Base-by-base conservation (phyloP, 1,140 invertebrate genomes). In the Macrosteles quadrilineatus region DNA sequence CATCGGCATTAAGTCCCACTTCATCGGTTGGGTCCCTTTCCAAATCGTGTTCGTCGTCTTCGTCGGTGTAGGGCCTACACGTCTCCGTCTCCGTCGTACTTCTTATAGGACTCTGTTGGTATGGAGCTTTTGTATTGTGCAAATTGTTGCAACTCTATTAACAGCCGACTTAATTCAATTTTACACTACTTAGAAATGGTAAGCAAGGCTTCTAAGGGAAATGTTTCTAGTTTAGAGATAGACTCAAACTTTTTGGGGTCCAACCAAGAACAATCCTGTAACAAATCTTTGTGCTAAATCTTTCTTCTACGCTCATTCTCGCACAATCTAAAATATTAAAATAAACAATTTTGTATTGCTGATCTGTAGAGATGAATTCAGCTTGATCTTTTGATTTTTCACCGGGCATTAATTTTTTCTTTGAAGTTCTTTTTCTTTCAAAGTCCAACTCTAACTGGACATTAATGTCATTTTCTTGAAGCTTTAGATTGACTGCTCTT, bases 111-210 rank as follows among this genome's bases (percentile, higher is more conserved):
- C 36, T 19, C 36, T 40, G 36, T 25, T 31, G 21, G 14, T 32
- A 32, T 30, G n/a, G 19, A 17, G 30, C 31, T 65, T 14, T 36
- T 3, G n/a, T 36, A 30, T 36, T 68, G 19, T 70, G 21, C 63
- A 69, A 68, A 68, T 19, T 70, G 63, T 36, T 19, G 31, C 62
- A 70, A 27, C 30, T 69, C 65, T 70, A 36, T 69, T 59, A 70
- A 45, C 63, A 69, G 36, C 62, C 32, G 21, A 68, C 69, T 70
- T 68, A 9, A 69, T 32, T 69, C 69, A 68, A 70, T 47, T 70
- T 70, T 70, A 68, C 64, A 68, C 64, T 69, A 63, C 68, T 70
- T 71, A 70, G 69, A 68, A 55, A 71, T 43, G 53, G 32, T 50
- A 32, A 21, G 32, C 31, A 70, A 63, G 11, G 63, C 23, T 68